Base-by-base conservation (phyloP, 2,113 vertebrate species). In the Cyanocitta stelleri region DNA sequence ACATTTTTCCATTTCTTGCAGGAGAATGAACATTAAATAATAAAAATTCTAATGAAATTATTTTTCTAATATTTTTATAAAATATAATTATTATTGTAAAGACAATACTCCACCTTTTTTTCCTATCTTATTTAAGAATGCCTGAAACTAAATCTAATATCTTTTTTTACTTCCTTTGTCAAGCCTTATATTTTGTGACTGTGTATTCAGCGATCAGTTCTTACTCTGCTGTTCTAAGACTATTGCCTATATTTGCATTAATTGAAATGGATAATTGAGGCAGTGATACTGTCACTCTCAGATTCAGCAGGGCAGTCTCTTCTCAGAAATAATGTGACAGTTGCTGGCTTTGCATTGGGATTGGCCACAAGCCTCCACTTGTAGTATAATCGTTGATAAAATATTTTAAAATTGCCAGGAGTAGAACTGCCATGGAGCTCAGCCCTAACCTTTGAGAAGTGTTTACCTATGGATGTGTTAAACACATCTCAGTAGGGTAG, bases 361-460 rank as follows among this genome's bases (percentile, higher is more conserved):
- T 97, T 97, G 93, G 89, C 61, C 95, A 89, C 76, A 91, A 86
- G 90, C 88, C 92, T 90, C 80, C 93, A 95, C 95, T 97, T 97
- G 66, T 96, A 77, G 79, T 82, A 91, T 72, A 97, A 97, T 91
- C 90, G 69, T 96, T 82, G 91, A 91, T 94, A 95, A 92, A 97
- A 96, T 94, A 94, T 90, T 95, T 97, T 93, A 89, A 71, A 94
- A 95, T 93, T 94, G 71, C 64, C 82, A 96, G 49, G 44, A 96
- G 58, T 35, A 96, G 83, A 90, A 88, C 89, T 87, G 85, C 87
- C 52, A 64, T 69, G 87, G 74, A 95, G 63, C 66, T 96, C 94
- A 94, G 94, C 82, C 93, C 89, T 97, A 96, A 97, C 96, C 95
- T 96, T 91, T 89, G 77, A 94, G 78, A 85, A 97, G 35, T 97